These are phyloP conservation scores for Chydorus sphaericus DNA, from an alignment of 2,888 invertebrate genomes.

Conservation along the genomic window DNA sequence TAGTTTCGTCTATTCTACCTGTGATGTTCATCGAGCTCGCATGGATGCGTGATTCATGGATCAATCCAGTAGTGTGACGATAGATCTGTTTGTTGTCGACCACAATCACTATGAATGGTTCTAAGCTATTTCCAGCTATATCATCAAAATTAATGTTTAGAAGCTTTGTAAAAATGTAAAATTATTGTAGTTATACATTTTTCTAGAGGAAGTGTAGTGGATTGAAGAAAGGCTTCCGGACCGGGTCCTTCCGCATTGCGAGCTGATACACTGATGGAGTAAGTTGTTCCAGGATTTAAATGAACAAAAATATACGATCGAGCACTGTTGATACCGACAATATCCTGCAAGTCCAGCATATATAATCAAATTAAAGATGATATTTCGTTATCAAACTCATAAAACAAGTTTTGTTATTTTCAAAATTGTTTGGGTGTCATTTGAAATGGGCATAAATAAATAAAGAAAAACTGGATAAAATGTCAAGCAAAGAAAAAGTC, in stretches of 20 bases:
- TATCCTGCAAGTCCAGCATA: conserved; percentile 40
- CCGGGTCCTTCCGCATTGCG: conserved; percentile 66
- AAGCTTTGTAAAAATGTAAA: conserved; percentile 22
- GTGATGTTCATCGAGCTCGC: not conserved
- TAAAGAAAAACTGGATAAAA: too few species aligned
- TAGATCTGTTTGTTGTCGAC: not conserved
- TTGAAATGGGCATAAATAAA: not conserved
- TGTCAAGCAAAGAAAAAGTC: too few species aligned
- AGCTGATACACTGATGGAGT: conserved; percentile 63
- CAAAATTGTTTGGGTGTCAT: too few species aligned
- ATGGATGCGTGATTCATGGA: not conserved
- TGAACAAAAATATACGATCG: conserved; percentile 63
- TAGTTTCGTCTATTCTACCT: not conserved
- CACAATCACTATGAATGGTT: not conserved
- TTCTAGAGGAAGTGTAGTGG: conserved; percentile 51
- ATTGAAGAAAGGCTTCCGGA: conserved; percentile 45
- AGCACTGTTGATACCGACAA: conserved; percentile 55
- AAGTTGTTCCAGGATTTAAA: conserved; percentile 51
- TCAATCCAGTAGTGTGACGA: not conserved
- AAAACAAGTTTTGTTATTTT: too few species aligned
- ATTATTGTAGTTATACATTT: conserved; percentile 33
- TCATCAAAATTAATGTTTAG: conserved; percentile 8
- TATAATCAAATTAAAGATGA: conserved; percentile 11
- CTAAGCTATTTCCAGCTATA: not conserved
- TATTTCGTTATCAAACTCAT: not conserved